phyloP scores from a whole-genome alignment of 1,140 invertebrate species.

The Galleria mellonella region DNA sequence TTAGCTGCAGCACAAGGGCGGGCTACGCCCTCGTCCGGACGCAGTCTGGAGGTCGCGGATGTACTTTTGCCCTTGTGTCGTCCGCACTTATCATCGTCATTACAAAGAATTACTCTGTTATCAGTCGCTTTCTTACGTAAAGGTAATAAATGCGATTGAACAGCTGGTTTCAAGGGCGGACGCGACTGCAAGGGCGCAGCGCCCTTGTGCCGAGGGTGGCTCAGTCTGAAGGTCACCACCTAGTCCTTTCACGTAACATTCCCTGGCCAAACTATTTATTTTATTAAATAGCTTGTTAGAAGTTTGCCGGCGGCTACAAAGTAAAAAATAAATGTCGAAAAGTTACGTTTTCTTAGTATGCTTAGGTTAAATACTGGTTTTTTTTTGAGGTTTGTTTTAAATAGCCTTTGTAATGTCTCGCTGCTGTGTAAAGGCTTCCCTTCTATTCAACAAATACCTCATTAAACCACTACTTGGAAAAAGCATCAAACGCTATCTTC shows the following conservation, averaged over 20 bases:
- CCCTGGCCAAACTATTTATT: slow-evolving; percentile 1
- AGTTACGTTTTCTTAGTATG: no score
- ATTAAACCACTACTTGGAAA: no score
- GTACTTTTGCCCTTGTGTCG: slow-evolving; percentile 42
- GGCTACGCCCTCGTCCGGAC: slow-evolving; percentile 40
- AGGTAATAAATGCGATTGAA: slow-evolving; percentile 3
- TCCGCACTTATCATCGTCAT: slow-evolving; percentile 20
- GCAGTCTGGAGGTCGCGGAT: slow-evolving; percentile 60
- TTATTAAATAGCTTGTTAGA: no score
- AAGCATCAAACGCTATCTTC: no score
- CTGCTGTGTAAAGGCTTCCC: no score
- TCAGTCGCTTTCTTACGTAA: neutral
- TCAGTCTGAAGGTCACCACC: slow-evolving; percentile 19
- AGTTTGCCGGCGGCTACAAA: no score
- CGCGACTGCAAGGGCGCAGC: slow-evolving; percentile 19
- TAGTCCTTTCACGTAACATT: slow-evolving; percentile 9
- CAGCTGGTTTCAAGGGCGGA: slow-evolving; percentile 7
- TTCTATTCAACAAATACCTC: no score
- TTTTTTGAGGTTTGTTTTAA: no score
- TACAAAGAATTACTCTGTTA: slow-evolving; percentile 18
- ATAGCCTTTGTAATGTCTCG: no score
- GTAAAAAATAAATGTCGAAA: no score
- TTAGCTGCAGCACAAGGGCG: slow-evolving; percentile 48
- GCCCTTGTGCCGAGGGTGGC: slow-evolving; percentile 10
- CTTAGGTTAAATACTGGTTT: no score